phyloP scores from a whole-genome alignment of 2,888 invertebrate species.

The Eupithecia insigniata region DNA sequence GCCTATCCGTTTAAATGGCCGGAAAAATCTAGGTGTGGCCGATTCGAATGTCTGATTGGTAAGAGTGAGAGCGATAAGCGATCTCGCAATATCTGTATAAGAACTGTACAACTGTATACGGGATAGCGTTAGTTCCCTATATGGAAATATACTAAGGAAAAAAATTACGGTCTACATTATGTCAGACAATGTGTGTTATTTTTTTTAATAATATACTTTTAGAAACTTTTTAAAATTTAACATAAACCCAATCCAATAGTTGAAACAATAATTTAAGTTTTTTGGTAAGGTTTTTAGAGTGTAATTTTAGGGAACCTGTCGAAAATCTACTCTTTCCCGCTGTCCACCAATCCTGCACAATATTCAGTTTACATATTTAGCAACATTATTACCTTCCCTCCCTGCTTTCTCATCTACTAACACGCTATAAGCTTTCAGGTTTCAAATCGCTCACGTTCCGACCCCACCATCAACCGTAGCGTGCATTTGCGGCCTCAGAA shows the following conservation, averaged over 20 bases:
- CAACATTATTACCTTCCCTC: neutral
- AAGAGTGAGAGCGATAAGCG: conserved; percentile 44
- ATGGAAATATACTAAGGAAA: too few species aligned
- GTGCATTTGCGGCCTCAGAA: conserved; percentile 58
- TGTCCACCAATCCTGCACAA: neutral
- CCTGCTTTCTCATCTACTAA: neutral
- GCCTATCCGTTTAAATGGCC: conserved; percentile 70
- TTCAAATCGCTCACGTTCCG: conserved; percentile 29
- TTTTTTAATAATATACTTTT: too few species aligned
- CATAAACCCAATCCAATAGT: too few species aligned
- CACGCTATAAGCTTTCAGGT: neutral
- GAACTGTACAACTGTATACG: neutral
- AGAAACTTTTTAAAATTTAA: too few species aligned
- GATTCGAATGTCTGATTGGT: conserved; percentile 46
- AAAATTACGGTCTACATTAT: too few species aligned
- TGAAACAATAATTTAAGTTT: too few species aligned
- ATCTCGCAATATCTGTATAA: neutral
- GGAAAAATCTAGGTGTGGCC: conserved; percentile 66
- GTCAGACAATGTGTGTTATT: too few species aligned
- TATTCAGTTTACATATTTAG: neutral
- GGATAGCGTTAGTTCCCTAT: too few species aligned
- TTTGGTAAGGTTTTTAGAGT: neutral
- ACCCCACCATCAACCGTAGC: conserved; percentile 45
- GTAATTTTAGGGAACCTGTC: too few species aligned
- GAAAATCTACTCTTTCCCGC: neutral